Percentiles rank a stretch among this genome's conserved stretches.
Conservation (phyloP, 2,113 vertebrate genomes). For the Dissostichus mawsoni region DNA sequence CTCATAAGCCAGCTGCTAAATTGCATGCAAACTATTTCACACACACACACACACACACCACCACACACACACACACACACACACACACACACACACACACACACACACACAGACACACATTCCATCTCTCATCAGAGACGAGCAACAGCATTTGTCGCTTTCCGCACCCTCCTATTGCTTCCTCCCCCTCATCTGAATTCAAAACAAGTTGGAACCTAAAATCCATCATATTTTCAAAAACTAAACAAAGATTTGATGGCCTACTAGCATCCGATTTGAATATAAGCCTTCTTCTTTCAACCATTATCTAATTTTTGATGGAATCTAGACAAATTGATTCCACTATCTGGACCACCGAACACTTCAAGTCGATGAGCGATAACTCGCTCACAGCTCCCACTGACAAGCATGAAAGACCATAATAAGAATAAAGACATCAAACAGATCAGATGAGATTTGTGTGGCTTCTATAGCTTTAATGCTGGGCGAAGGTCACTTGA, state of each 20-base stretch:
- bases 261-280: background rate
- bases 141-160: conserved; percentile 63
- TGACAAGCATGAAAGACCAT: conserved; percentile 22
- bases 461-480: background rate
- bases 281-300: conserved; percentile 7
- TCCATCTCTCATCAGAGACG: conserved; percentile 57
- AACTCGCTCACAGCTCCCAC: conserved; percentile 30
- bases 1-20: conserved; percentile 66
- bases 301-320: conserved; percentile 24
- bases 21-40: conserved; percentile 50
- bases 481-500: conserved; percentile 6
- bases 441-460: conserved; percentile 1
- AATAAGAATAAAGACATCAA: conserved; percentile 38
- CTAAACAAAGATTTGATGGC: background rate
- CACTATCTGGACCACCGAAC: conserved; percentile 19
- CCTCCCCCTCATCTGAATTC: conserved; percentile 24
- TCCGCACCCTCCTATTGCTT: conserved; percentile 5
- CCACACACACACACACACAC: conserved; percentile 42
- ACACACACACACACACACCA: conserved; percentile 35
- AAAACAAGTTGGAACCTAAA: background rate
- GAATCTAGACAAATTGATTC: conserved; percentile 19
- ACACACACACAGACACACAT: too few species aligned
- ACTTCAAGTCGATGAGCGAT: conserved; percentile 26
- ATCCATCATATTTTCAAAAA: background rate
- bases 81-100: conserved; percentile 16